A percentile compares a stretch with the other conserved stretches of the same genome.
Conservation (phyloP, 2,888 invertebrate genomes). For the Argyresthia albistria region DNA sequence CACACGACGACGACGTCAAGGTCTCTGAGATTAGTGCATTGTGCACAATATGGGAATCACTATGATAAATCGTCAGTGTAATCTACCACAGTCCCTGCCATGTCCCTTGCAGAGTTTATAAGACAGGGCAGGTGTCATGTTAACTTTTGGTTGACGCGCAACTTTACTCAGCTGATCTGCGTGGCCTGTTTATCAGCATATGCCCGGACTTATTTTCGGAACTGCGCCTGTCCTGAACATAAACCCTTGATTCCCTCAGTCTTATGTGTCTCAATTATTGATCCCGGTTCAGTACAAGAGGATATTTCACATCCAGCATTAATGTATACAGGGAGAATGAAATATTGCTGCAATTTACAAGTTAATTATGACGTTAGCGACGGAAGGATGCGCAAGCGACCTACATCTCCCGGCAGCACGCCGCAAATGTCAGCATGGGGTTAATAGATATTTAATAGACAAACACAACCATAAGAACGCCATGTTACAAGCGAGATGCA, state of each 20-base stretch:
- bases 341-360: not conserved
- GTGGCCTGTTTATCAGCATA: too few relatives aligned
- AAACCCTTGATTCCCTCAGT: too few relatives aligned
- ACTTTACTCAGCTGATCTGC: too few relatives aligned
- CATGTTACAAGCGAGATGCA: constrained; percentile 10
- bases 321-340: not conserved
- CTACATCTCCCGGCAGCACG: not conserved
- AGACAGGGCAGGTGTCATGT: too few relatives aligned
- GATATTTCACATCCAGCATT: not conserved
- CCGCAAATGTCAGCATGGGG: constrained; percentile 21
- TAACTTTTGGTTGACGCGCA: too few relatives aligned
- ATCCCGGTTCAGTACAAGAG: not conserved
- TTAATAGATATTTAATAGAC: constrained; percentile 32
- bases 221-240: too few relatives aligned
- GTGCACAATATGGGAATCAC: too few relatives aligned
- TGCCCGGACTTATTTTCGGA: too few relatives aligned
- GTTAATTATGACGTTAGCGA: not conserved
- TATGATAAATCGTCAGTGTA: too few relatives aligned
- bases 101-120: too few relatives aligned
- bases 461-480: constrained; percentile 1
- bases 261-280: not conserved
- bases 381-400: not conserved
- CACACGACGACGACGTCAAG: not conserved
- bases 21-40: too few relatives aligned
- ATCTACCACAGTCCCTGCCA: not conserved